These are phyloP conservation scores for Stegodyphus mimosarum DNA, from an alignment of 1,140 invertebrate species.

Conservation along the genomic window DNA sequence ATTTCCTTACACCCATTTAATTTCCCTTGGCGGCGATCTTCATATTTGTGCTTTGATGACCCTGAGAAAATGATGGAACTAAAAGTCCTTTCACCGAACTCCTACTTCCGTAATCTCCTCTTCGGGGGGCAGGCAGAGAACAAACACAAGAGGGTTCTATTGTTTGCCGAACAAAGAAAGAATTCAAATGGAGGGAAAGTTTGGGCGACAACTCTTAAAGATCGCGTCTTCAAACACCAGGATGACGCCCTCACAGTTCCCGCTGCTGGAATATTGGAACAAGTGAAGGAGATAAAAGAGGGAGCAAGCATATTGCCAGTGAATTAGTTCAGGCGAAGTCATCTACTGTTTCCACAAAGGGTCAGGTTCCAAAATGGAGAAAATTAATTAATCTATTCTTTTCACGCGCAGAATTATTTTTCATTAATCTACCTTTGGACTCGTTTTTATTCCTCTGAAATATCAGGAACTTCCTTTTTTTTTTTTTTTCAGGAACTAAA, in stretches of 20 bases:
- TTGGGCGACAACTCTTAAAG: slow-evolving; percentile 9
- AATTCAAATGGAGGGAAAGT: slow-evolving; percentile 6
- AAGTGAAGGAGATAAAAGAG: background rate
- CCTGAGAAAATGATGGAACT: background rate
- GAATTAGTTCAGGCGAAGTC: background rate
- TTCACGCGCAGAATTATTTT: no score
- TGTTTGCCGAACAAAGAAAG: slow-evolving; percentile 11
- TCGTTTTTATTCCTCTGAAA: no score
- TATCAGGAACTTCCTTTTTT: no score
- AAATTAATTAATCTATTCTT: no score
- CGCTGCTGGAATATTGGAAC: background rate
- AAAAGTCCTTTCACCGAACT: background rate
- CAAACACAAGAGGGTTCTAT: background rate
- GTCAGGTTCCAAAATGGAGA: no score
- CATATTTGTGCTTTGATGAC: background rate
- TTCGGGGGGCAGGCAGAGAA: background rate
- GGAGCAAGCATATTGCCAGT: background rate
- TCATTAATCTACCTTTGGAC: no score
- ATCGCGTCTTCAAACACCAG: slow-evolving; percentile 1
- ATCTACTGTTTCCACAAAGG: no score
- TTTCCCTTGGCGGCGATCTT: no score
- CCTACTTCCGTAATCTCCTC: background rate
- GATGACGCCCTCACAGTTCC: background rate
- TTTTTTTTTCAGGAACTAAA: no score
- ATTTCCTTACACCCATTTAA: no score